Percentiles rank a stretch among this genome's conserved stretches.
Conservation (phyloP, 53 echinoderm and acorn worm genomes). For the Zoroaster sp. region DNA sequence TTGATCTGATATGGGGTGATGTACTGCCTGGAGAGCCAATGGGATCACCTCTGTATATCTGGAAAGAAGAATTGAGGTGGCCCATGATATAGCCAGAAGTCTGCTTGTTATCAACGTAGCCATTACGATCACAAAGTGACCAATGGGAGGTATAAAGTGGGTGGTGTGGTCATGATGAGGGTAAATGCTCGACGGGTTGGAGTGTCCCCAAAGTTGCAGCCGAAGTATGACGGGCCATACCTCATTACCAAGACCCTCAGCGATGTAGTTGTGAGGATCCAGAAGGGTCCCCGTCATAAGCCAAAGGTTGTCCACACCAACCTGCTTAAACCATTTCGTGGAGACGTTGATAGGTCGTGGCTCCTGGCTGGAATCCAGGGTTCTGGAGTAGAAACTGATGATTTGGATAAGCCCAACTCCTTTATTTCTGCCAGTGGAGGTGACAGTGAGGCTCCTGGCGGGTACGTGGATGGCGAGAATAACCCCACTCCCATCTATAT, state of each 20-base stretch:
- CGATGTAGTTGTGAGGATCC: not conserved
- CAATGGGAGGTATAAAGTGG: not conserved
- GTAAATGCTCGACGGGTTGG: not conserved
- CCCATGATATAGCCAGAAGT: not conserved
- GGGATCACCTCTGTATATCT: not conserved
- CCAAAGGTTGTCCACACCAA: constrained; percentile 5
- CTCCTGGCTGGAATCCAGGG: too few relatives aligned
- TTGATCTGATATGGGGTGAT: not conserved
- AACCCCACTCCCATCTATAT: too few relatives aligned
- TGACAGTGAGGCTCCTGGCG: too few relatives aligned
- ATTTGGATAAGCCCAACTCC: too few relatives aligned
- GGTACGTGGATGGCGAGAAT: too few relatives aligned
- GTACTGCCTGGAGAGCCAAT: not conserved
- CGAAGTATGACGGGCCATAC: not conserved
- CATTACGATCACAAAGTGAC: not conserved
- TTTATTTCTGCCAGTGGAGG: too few relatives aligned
- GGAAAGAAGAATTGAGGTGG: too few relatives aligned
- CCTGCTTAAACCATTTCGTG: not conserved
- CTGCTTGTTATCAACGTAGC: constrained; percentile 7
- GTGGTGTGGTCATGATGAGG: not conserved
- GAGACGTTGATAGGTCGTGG: not conserved
- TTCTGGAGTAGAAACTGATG: too few relatives aligned
- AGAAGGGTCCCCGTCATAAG: not conserved
- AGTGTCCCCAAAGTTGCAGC: not conserved
- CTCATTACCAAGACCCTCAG: not conserved